Evolutionary conservation across 2,113 vertebrate genomes (phyloP), one percentile per base, ranked within the genome.

Genomic region (Formicarius rufipectus): DNA sequence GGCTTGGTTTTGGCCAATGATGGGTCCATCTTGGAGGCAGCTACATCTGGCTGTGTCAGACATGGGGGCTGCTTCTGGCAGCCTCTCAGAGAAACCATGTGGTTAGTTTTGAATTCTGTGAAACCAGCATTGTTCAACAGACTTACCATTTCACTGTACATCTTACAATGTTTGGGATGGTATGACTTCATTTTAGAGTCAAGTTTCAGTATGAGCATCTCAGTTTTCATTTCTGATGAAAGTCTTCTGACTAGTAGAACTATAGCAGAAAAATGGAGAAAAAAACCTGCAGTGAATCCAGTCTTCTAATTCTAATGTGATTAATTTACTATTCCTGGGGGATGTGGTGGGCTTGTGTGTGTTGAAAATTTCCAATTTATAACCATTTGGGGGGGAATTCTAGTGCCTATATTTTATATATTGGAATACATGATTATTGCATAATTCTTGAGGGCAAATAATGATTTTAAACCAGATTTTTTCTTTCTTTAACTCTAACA

Each of bases 351-450:
- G 6, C 7, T 37, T 35, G 12, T 11, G 6, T 25, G 18, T 52
- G 19, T 24, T 77, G 42, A 69, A 81, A 50, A 84, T 49, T 69
- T 69, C 12, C 12, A 58, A 3, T 3, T n/a, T 69, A 4, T 73
- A 1, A 31, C 44, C 0, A 56, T 50, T 78, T 39, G 4, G 2
- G 12, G 2, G 12, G 49, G 17, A 81, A 71, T 18, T 31, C 12
- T 37, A 47, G 14, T 74, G 37, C 52, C 14, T 62, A 8, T 1
- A 9, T 64, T 91, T 95, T 35, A 72, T 84, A 60, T 68, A 63
- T 35, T 45, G 7, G 15, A 63, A 71, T 66, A 4, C 22, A 60
- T 47, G 7, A 49, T 44, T 71, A 33, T 45, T 71, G 35, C 2
- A 33, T 55, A 63, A 67, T 39, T 71, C 6, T 55, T 87, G 30